Evolutionary conservation across 2,888 invertebrate genomes (phyloP).

Genomic region (Chrysina gloriosa): DNA sequence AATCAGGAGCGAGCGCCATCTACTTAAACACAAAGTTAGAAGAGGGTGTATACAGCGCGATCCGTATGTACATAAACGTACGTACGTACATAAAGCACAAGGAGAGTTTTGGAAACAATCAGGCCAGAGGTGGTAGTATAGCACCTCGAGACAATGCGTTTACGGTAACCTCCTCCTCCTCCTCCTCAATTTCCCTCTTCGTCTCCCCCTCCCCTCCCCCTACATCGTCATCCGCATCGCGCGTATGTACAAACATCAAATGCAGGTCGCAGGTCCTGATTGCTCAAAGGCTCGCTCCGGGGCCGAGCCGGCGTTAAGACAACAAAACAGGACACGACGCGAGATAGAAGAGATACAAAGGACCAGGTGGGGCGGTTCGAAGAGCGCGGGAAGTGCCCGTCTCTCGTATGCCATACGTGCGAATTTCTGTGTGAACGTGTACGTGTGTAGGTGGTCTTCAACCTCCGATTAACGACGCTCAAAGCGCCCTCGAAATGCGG

Average conservation of each 20-base stretch:
- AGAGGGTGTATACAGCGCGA: not conserved
- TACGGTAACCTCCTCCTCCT: not conserved
- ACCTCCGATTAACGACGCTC: slow-evolving; percentile 19
- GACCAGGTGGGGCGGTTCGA: not conserved
- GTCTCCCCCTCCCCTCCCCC: not conserved
- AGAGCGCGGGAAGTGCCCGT: not conserved
- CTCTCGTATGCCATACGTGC: not conserved
- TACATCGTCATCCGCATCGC: not conserved
- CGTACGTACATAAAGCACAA: not conserved
- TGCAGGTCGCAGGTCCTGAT: slow-evolving; percentile 33
- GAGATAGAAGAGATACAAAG: not conserved
- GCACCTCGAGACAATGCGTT: not conserved
- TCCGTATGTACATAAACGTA: not conserved
- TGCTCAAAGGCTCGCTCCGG: slow-evolving; percentile 31
- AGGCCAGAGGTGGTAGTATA: not conserved
- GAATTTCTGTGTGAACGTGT: too few species aligned
- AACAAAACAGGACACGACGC: slow-evolving; percentile 32
- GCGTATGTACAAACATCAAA: slow-evolving; percentile 22
- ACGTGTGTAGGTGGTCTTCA: not conserved
- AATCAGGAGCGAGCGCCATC: not conserved
- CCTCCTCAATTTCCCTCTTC: not conserved
- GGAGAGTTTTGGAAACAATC: slow-evolving; percentile 18
- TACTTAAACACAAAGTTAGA: not conserved
- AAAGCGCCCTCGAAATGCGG: slow-evolving; percentile 12
- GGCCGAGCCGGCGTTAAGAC: slow-evolving; percentile 16